phyloP scores from a whole-genome alignment of 2,113 vertebrate species.

The Eulemur macaco region DNA sequence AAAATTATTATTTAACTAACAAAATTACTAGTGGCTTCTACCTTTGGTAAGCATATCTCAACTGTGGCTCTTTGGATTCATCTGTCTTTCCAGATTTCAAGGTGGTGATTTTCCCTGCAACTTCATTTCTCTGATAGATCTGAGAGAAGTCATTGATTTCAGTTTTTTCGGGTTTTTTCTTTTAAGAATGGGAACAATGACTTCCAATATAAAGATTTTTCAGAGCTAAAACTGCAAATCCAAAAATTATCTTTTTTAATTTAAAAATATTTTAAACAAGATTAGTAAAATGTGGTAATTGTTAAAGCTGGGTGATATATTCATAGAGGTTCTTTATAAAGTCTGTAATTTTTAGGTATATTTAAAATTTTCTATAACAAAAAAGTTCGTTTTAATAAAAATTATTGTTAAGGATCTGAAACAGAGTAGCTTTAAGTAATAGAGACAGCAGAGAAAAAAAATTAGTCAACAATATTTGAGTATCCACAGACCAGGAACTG shows the following conservation, averaged over 20 bases:
- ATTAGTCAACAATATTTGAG: background rate
- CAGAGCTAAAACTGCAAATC: background rate
- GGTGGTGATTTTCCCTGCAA: background rate
- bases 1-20: background rate
- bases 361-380: background rate
- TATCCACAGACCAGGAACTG: background rate
- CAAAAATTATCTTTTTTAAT: background rate
- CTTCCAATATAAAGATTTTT: background rate
- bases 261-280: background rate
- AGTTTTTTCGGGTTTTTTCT: background rate
- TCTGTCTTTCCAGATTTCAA: background rate
- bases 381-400: slow-evolving; percentile 34
- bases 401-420: background rate
- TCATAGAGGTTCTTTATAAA: background rate
- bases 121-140: background rate
- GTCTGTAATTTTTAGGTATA: background rate
- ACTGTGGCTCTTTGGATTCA: background rate
- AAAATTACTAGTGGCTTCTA: background rate
- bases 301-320: background rate
- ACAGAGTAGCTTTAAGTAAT: background rate
- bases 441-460: background rate
- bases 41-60: background rate
- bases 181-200: background rate
- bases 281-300: background rate
- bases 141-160: background rate